These are phyloP conservation scores for Halocynthia roretzi DNA, from an alignment of 23 tunicate species.

Conservation along the genomic window DNA sequence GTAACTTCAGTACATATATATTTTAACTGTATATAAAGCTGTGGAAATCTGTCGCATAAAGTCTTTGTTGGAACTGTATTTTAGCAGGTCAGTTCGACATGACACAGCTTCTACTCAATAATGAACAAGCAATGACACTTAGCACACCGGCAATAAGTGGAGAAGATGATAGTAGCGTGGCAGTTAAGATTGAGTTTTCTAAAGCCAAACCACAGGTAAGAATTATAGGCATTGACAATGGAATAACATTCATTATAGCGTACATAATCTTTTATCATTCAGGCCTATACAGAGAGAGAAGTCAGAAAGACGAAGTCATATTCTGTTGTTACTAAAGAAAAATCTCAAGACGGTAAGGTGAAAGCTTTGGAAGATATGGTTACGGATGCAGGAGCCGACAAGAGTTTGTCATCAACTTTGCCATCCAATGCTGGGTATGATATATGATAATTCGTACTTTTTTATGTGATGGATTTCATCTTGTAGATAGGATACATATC, in stretches of 20 bases:
- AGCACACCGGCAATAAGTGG: conserved; percentile 69
- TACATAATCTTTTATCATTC: not conserved
- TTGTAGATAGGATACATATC: no score
- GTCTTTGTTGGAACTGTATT: not conserved
- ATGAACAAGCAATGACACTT: conserved; percentile 29
- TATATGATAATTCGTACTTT: no score
- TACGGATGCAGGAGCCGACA: no score
- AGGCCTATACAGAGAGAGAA: not conserved
- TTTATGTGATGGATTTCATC: no score
- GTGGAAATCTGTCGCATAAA: not conserved
- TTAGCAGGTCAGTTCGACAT: not conserved
- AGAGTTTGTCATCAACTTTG: no score
- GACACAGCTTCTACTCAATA: not conserved
- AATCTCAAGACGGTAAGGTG: not conserved
- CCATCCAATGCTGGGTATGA: no score
- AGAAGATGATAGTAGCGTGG: conserved; percentile 63
- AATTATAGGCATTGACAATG: not conserved
- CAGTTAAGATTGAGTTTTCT: conserved; percentile 77
- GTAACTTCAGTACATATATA: not conserved
- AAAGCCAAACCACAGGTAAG: conserved; percentile 36
- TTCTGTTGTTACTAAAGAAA: conserved; percentile 12
- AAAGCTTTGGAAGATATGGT: no score
- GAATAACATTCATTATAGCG: no score
- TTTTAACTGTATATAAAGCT: not conserved
- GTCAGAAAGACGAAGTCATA: conserved; percentile 21